Base-by-base conservation (phyloP, 2,888 invertebrate species). In the Cetonia aurata region DNA sequence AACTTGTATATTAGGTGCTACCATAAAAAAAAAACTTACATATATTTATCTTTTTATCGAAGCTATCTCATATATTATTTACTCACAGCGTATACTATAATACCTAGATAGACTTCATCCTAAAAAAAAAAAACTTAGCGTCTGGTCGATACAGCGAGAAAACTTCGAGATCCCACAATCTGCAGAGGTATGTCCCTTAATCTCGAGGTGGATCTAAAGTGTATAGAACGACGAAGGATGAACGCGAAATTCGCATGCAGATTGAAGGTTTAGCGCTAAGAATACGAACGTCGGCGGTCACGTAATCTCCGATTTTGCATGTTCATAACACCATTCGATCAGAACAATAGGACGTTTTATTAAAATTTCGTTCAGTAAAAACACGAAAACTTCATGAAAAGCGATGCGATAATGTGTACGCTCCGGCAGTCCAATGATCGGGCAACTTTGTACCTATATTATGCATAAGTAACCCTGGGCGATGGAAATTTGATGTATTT, bases 241-340 rank as follows among this genome's bases (percentile, higher is more conserved):
- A 76, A 76, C 48, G 91, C 91, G 78, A 88, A 88, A 12, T 82
- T 76, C 77, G 73, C 75, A 77, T 76, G 78, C 77, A 78, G 76
- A 78, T 78, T 77, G 78, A 73, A 78, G 78, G 75, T 77, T 78
- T 77, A 73, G 69, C 78, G 76, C 76, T 77, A 78, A 77, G 56
- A 15, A 56, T 15, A 17, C 15, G 56, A 41, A 41, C 9, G 13
- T 56, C 56, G 25, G 13, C 41, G 56, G 56, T 37, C 41, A 56
- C 37, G 56, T 56, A 56, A 56, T 56, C 37, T 56, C 56, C 56
- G 15, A 56, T 56, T 56, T 56, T 56, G 56, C 56, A 56, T 56
- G 56, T 56, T 56, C 56, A 17, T 41, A 56, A 41, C 37, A 41
- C 17, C 37, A 13, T 56, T 37, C 56, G 56, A 56, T 56, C 37